Evolutionary conservation across 2,797 vertebrate species (phyloP), one percentile per base, ranked within the genome.

Genomic region (Hoplostethus atlanticus): DNA sequence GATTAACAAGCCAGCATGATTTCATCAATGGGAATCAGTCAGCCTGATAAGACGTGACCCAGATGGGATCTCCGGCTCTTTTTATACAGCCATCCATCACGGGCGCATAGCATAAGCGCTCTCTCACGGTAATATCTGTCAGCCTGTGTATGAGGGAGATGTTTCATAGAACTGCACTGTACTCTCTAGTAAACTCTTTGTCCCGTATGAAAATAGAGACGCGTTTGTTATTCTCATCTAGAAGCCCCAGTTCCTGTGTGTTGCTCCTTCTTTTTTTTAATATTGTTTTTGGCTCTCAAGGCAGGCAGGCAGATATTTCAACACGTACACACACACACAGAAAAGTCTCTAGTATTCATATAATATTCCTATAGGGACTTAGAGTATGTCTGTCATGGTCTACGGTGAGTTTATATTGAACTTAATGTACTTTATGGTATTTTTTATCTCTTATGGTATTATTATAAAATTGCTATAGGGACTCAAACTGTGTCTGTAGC

Each of bases 11-110:
- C 82, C 57, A 28, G 68, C 87, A 78, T 89, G 89, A 91, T 91
- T 91, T 89, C 88, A 91, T 91, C 90, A 87, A 86, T 83, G 81
- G 68, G 87, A 88, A 83, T 91, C 88, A 85, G 85, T 88, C 86
- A 84, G 82, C 76, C 84, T 72, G 80, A 90, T 88, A 88, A 89
- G 88, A 91, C 74, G 73, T 86, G 89, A 89, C 89, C 85, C 90
- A 93, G 89, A 92, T 90, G 87, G 84, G 82, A 87, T 86, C 84
- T 81, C 71, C 65, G 15, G 79, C 62, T 80, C 78, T 81, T 86
- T 84, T 88, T 77, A 83, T 79, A 81, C 82, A 80, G 77, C 81
- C 80, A 81, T 91, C 85, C 84, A 83, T 90, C 87, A 88, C 1
- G n/a, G 60, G 71, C 65, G 62, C 62, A 61, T 52, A 79, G 70